These are phyloP conservation scores for Conchocele bisecta DNA, from an alignment of 2,888 invertebrate species.

Conservation along the genomic window DNA sequence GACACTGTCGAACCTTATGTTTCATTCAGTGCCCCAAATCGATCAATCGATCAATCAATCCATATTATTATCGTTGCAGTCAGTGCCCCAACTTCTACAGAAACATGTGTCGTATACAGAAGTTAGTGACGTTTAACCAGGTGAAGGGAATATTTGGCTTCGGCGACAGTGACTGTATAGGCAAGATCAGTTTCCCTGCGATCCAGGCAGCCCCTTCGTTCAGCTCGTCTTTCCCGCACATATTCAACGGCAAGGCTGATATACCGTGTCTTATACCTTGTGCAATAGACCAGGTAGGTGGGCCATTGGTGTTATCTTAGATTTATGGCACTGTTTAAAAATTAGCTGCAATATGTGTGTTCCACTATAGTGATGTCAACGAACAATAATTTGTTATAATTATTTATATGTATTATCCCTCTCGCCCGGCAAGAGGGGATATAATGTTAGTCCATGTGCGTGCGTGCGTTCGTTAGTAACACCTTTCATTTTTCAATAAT, in stretches of 20 bases:
- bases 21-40: too few relatives aligned
- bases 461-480: too few relatives aligned
- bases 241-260: conserved; percentile 90
- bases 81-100: conserved; percentile 95
- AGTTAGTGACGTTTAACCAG: conserved; percentile 98
- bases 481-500: too few relatives aligned
- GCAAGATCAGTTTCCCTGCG: conserved; percentile 98
- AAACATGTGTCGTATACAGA: conserved; percentile 96
- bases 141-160: conserved; percentile 99
- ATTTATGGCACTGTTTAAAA: too few relatives aligned
- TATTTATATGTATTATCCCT: too few relatives aligned
- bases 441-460: too few relatives aligned
- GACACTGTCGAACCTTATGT: too few relatives aligned
- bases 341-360: too few relatives aligned
- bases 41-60: background rate
- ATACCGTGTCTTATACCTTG: conserved; percentile 96
- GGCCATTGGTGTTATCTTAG: too few relatives aligned
- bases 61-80: conserved; percentile 84
- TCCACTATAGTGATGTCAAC: too few relatives aligned
- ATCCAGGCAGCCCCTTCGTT: conserved; percentile 98
- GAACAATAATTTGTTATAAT: too few relatives aligned
- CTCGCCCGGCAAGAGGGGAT: too few relatives aligned
- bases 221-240: conserved; percentile 87
- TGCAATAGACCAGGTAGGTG: conserved; percentile 95
- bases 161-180: conserved; percentile 96